Evolutionary conservation across 2,113 vertebrate genomes (phyloP).

Genomic region (Vombatus ursinus): DNA sequence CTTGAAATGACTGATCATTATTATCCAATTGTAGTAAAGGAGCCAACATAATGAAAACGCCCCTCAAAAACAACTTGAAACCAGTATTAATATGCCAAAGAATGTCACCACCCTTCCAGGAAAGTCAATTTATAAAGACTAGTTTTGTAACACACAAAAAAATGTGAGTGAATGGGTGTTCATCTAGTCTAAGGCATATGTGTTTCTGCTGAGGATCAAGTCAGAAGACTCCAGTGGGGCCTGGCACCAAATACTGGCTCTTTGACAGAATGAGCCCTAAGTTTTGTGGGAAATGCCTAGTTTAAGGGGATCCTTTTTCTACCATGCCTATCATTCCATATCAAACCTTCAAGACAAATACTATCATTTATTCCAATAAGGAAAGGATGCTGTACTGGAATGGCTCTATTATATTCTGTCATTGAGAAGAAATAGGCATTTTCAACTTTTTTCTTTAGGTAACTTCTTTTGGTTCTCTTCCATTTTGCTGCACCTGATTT

Average conservation of each 20-base stretch:
- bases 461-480: background rate
- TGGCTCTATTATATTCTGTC: fast-evolving
- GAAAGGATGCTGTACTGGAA: background rate
- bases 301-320: background rate
- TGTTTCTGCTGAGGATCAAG: background rate
- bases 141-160: background rate
- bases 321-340: background rate
- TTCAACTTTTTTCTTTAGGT: background rate
- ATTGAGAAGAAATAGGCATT: background rate
- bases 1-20: background rate
- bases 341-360: background rate
- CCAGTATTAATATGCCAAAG: constrained; percentile 6
- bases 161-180: background rate
- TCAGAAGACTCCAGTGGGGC: background rate
- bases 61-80: constrained; percentile 48
- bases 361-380: background rate
- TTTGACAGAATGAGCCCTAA: background rate
- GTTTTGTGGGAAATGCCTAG: background rate
- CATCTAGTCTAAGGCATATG: background rate
- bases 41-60: constrained; percentile 47
- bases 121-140: constrained; percentile 29
- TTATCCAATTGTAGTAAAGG: constrained; percentile 57
- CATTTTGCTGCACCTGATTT: background rate
- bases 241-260: background rate
- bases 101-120: constrained; percentile 22